A percentile compares a stretch with the other conserved stretches of the same genome.
Evolutionary conservation across 1,140 invertebrate species (phyloP).

Genomic region (Venturia canescens): DNA sequence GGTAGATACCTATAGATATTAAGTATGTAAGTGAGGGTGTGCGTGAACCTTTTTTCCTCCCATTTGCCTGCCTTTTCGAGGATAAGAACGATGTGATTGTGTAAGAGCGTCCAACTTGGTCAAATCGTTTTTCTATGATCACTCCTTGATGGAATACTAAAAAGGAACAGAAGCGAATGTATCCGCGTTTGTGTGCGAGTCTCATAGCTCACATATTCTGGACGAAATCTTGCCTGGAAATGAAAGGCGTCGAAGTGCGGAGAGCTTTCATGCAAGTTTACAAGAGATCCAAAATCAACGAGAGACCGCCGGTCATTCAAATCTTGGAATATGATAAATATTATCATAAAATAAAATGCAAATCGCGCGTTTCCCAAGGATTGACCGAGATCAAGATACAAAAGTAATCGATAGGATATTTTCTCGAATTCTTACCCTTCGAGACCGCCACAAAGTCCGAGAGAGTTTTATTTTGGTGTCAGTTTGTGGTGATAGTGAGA

Average conservation of each 20-base stretch:
- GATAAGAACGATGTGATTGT: constrained; percentile 54
- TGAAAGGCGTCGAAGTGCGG: not conserved
- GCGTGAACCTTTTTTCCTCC: constrained; percentile 1
- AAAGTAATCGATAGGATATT: constrained; percentile 32
- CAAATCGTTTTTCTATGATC: constrained; percentile 72
- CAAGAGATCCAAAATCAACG: not conserved
- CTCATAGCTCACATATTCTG: not conserved
- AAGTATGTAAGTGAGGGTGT: not conserved
- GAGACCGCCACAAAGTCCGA: constrained; percentile 8
- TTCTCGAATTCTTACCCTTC: not conserved
- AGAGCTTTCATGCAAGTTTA: not conserved
- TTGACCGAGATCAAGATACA: constrained; percentile 13
- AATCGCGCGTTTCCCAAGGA: constrained; percentile 17
- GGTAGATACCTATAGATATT: not conserved
- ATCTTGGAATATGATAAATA: not conserved
- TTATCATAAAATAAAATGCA: constrained; percentile 40
- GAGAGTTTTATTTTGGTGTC: not conserved
- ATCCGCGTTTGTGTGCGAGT: not conserved
- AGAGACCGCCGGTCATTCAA: not conserved
- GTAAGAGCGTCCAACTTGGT: constrained; percentile 71
- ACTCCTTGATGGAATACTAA: constrained; percentile 65
- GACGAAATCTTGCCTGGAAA: not conserved
- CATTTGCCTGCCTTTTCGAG: constrained; percentile 42
- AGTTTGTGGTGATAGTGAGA: not conserved
- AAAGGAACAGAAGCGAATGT: constrained; percentile 24